Base-by-base conservation (phyloP, 2,113 vertebrate genomes). In the Centropus bengalensis region DNA sequence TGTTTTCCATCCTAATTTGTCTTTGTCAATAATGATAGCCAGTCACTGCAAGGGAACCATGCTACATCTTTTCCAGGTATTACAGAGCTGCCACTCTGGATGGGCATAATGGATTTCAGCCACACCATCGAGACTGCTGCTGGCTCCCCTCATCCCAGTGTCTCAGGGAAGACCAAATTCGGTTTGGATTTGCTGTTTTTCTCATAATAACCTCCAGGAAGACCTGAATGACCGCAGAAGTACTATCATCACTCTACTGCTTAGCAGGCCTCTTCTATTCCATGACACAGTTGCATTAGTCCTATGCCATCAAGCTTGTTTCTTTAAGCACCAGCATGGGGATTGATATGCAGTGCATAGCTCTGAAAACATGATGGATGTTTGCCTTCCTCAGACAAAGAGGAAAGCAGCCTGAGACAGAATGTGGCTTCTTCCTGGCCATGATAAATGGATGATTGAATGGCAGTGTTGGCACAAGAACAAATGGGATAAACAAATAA, bases 281-380 rank as follows among this genome's bases (percentile, higher is more conserved):
- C 54, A 49, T 49, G 68, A 22, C 33, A 18, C 6, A 30, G 22
- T 33, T 60, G 14, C 26, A 60, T 33, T 27, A 38, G 15, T 21
- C 8, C 42, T 40, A 12, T 66, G 77, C 36, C 36, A 36, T 56
- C 56, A 86, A 78, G 36, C 8, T 45, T 75, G 24, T 8, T 84
- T 23, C 38, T 78, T 55, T 44, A 58, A 26, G 24, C 9, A 16
- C 36, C 69, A 58, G 6, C 36, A 32, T 1, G 1, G 69, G n/a
- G 19, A 55, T 66, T 21, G 21, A 33, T 30, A 42, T 0, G 0
- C 15, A 1, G 0, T 13, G 30, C 10, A 42, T 18, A 42, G 60
- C 33, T 79, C 56, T 63, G 52, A 51, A 77, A 78, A 38, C 40
- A 26, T 20, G 24, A 44, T 18, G 26, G 24, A 42, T 16, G 6